phyloP scores from a whole-genome alignment of 2,797 vertebrate genomes.

The Podargus strigoides region DNA sequence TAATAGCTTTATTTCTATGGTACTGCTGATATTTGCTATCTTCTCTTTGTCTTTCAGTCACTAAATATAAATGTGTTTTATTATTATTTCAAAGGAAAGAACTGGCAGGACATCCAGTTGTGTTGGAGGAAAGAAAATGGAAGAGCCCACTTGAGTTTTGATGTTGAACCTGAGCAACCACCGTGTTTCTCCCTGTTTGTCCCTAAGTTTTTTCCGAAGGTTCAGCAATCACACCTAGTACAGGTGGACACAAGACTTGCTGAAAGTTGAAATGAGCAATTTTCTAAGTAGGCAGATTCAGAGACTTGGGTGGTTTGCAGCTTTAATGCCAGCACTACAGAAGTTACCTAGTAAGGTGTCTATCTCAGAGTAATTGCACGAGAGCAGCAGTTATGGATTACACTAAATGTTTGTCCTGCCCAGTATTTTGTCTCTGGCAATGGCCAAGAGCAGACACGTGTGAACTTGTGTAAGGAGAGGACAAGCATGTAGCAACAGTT shows the following conservation, averaged over 20 bases:
- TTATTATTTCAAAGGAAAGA: not conserved
- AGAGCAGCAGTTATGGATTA: not conserved
- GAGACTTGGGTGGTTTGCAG: not conserved
- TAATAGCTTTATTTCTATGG: not conserved
- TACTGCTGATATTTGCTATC: not conserved
- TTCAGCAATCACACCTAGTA: not conserved
- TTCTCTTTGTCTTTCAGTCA: not conserved
- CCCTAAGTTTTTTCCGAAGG: not conserved
- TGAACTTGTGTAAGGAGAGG: not conserved
- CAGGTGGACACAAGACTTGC: not conserved
- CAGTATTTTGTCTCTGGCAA: not conserved
- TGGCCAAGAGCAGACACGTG: not conserved
- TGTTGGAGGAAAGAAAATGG: not conserved
- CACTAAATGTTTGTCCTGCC: not conserved
- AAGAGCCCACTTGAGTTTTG: not conserved
- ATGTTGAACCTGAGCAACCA: not conserved
- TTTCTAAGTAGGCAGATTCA: not conserved
- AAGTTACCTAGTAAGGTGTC: not conserved
- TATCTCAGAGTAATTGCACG: not conserved
- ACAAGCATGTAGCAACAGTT: not conserved
- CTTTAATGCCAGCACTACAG: not conserved
- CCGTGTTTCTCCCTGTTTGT: not conserved
- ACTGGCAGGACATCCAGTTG: not conserved
- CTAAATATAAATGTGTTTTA: not conserved
- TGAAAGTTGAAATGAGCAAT: not conserved